Conservation (phyloP, 2,797 vertebrate species). For the Hydrophis major region DNA sequence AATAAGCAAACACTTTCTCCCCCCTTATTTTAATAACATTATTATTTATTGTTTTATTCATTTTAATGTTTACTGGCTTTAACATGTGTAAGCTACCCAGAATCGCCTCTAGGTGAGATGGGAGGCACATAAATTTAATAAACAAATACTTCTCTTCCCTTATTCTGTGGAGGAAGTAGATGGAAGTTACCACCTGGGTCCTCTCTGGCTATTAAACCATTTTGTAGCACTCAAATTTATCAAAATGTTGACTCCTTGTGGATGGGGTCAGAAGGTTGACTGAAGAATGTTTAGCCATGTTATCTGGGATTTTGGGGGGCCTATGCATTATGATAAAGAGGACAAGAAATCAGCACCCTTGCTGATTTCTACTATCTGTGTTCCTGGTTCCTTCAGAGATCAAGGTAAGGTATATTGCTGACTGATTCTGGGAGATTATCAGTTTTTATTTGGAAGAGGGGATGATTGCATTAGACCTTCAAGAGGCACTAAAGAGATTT, state of each 20-base stretch:
- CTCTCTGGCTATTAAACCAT: not conserved
- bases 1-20: not conserved
- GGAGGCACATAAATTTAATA: not conserved
- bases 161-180: not conserved
- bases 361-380: not conserved
- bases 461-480: not conserved
- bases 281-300: not conserved
- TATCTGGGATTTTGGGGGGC: not conserved
- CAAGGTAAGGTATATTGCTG: not conserved
- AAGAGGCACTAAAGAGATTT: not conserved
- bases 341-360: not conserved
- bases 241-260: not conserved
- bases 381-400: not conserved
- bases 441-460: not conserved
- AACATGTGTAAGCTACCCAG: not conserved
- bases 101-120: not conserved
- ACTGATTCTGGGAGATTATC: not conserved
- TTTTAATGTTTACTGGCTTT: not conserved
- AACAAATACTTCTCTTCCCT: not conserved
- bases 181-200: not conserved
- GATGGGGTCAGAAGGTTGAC: not conserved
- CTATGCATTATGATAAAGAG: not conserved
- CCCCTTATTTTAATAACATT: not conserved
- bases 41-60: not conserved
- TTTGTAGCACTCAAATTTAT: not conserved